Base-by-base conservation (phyloP, 1,140 invertebrate species). In the Rhyacophila brunnea region DNA sequence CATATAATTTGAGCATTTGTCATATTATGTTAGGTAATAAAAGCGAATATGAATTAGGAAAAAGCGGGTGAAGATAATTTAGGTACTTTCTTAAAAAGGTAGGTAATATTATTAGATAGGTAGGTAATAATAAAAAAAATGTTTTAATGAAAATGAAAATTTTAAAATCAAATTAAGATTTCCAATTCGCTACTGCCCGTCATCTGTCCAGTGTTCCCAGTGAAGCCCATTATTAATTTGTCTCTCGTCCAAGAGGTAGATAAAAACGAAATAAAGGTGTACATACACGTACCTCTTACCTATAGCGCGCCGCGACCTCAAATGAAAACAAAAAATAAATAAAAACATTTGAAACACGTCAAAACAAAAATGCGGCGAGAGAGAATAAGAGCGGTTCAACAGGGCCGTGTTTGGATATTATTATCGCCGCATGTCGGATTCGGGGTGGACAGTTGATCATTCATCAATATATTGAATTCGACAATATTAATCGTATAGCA, bases 191-290 rank as follows among this genome's bases (percentile, higher is more conserved):
- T 28, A 3, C 23, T 28, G 23, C 38, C 11, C 4, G 4, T n/a
- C 38, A n/a, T 5, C 56, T 50, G 47, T 58, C 56, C 48, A 50
- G 49, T 47, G 46, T 35, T 58, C 56, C 28, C 54, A 35, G 40
- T 7, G 42, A 18, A 48, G 55, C 51, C 62, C 62, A 64, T 59
- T 64, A 64, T 64, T 64, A 64, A 64, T 64, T 64, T 64, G 62
- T 64, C 62, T 64, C 62, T 45, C 43, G 50, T 35, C 50, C 56
- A 50, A 43, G 56, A 17, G 44, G 43, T 28, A 28, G 23, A 28
- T 9, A 35, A n/a, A 42, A 18, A 32, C 35, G 11, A 9, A 3
- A 11, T 13, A 20, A 40, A 55, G 34, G 42, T 42, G 43, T 28
- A 43, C 1, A 20, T 45, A 3, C 23, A 11, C 23, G 15, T 43